Conservation (phyloP, 1,140 invertebrate species). For the Halesus radiatus region DNA sequence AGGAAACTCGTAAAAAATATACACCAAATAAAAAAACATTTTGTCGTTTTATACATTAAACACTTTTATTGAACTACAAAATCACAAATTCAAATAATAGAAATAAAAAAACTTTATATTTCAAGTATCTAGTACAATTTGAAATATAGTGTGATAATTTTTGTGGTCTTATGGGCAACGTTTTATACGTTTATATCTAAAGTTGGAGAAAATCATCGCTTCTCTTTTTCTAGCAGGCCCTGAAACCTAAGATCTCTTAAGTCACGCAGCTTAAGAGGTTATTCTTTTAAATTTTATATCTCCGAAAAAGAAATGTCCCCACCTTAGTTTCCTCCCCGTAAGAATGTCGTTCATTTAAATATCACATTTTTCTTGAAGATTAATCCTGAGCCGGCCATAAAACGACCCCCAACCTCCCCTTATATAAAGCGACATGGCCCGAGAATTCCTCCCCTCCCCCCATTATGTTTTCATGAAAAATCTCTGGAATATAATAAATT, state of each 20-base stretch:
- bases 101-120: no score
- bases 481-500: constrained; percentile 29
- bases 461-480: constrained; percentile 63
- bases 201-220: no score
- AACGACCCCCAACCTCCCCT: constrained; percentile 61
- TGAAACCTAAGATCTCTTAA: not conserved
- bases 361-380: constrained; percentile 72
- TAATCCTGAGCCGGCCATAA: constrained; percentile 72
- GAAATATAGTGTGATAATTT: no score
- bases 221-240: not conserved
- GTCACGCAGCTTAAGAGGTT: no score
- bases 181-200: no score
- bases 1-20: no score
- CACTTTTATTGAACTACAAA: no score
- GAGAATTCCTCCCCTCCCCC: constrained; percentile 69
- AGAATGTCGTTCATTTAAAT: constrained; percentile 71
- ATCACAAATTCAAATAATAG: no score
- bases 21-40: no score
- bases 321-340: constrained; percentile 59
- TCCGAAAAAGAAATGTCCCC: constrained; percentile 12
- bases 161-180: no score
- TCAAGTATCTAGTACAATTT: no score
- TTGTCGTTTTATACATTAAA: no score
- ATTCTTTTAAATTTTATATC: not conserved
- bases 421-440: constrained; percentile 69